Conservation (phyloP, 2,113 vertebrate species). For the Scolopax mira region DNA sequence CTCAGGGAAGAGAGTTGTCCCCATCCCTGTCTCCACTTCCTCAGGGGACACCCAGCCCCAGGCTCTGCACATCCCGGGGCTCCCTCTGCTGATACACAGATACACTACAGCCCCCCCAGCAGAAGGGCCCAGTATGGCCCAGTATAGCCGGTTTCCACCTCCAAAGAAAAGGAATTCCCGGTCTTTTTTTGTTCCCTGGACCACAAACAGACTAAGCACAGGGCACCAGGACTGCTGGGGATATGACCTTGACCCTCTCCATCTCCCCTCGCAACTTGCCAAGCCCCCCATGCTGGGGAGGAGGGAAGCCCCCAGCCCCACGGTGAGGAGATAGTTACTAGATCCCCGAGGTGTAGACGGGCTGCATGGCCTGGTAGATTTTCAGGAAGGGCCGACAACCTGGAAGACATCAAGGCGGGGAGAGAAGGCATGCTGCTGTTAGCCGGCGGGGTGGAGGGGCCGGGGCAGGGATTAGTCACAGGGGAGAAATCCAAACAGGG, state of each 20-base stretch:
- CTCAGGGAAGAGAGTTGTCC: neutral
- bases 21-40: neutral
- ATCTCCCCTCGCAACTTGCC: neutral
- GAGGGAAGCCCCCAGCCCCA: neutral
- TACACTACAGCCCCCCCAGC: conserved; percentile 39
- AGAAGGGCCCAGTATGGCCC: neutral
- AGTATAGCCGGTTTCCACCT: neutral
- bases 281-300: neutral
- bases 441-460: conserved; percentile 31
- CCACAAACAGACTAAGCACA: neutral
- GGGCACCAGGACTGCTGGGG: neutral
- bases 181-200: neutral
- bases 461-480: conserved; percentile 23
- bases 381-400: conserved; percentile 97
- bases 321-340: conserved; percentile 80
- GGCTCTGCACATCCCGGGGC: neutral
- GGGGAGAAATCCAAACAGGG: conserved; percentile 53
- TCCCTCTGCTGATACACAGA: conserved; percentile 45
- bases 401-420: conserved; percentile 65
- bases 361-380: conserved; percentile 99
- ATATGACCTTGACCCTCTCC: neutral
- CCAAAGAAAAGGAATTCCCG: neutral
- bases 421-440: neutral
- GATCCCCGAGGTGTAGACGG: conserved; percentile 97
- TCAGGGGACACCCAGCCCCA: neutral